These are phyloP conservation scores for Eristalinus aeneus DNA, from an alignment of 2,888 invertebrate species.

Conservation along the genomic window DNA sequence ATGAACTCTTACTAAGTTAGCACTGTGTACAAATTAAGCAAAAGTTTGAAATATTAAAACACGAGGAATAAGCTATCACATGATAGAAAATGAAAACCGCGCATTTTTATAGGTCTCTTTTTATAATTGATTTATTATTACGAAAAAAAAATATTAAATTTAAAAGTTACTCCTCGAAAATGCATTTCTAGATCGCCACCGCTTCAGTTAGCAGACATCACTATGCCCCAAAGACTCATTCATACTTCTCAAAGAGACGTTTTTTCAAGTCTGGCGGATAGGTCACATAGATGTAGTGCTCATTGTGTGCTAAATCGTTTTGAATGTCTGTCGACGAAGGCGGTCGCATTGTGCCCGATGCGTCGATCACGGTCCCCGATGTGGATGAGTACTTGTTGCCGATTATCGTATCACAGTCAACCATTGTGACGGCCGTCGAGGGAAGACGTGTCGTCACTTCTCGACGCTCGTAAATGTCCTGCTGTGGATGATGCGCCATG, in stretches of 20 bases:
- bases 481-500: constrained; percentile 74
- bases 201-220: neutral
- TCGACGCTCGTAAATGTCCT: constrained; percentile 80
- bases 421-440: constrained; percentile 74
- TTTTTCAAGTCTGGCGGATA: constrained; percentile 93
- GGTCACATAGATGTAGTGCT: constrained; percentile 92
- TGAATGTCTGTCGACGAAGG: constrained; percentile 80
- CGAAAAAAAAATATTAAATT: constrained; percentile 68
- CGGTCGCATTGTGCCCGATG: constrained; percentile 75
- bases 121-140: constrained; percentile 67
- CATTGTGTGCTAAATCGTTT: constrained; percentile 84
- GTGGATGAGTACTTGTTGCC: constrained; percentile 66
- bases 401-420: constrained; percentile 71
- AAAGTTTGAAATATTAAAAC: neutral
- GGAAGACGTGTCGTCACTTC: constrained; percentile 78
- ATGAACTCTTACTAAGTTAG: no score
- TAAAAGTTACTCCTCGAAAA: constrained; percentile 47
- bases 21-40: no score
- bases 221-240: constrained; percentile 67
- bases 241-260: constrained; percentile 86
- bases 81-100: neutral
- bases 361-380: constrained; percentile 73
- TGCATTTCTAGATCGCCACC: constrained; percentile 9
- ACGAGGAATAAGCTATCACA: neutral
- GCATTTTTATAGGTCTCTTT: constrained; percentile 3